Evolutionary conservation across 2,888 invertebrate species (phyloP), one percentile per base, ranked within the genome.

Genomic region (Ctenicera cuprea): DNA sequence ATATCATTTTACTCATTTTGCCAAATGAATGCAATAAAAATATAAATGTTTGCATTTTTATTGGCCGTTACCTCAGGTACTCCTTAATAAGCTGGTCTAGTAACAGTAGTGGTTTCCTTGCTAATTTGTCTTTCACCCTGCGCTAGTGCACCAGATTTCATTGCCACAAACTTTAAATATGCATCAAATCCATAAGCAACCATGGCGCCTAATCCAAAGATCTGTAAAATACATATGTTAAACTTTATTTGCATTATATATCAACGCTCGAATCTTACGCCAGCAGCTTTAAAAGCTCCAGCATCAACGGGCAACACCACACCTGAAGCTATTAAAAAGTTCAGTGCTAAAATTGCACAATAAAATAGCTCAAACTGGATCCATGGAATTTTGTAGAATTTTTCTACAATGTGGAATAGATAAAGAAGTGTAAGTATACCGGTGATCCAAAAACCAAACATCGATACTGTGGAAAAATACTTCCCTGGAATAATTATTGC

Each of bases 121-220:
- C 90, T 90, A 45, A 91, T 89, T 37, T 91, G 90, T 66, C 92
- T 88, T 73, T 92, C 88, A 78, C 94, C 94, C 87, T 94, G 94
- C 75, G 94, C 94, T 72, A 94, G 88, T 64, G 91, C 92, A 20
- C 95, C 95, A 45, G 88, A 88, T 77, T 89, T 89, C 52, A 92
- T 90, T 0, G 90, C 93, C 77, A 89, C 89, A 86, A 90, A 95
- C 86, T 97, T 97, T 43, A 95, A 84, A 87, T 92, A 95, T 41
- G 94, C 92, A 85, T 97, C 97, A 78, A 90, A 90, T 0, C 90
- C 94, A 88, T 96, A 97, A 37, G 90, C 91, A 22, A 92, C 86
- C 93, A 94, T 95, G 16, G 93, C 93, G 79, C 91, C 90, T 87
- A 94, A 96, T 18, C 96, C 96, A 87, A 97, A 97, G 87, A 96